A percentile compares a stretch with the other conserved stretches of the same genome.
These are phyloP conservation scores for Jacana jacana DNA, from an alignment of 2,113 vertebrate species.

Conservation along the genomic window DNA sequence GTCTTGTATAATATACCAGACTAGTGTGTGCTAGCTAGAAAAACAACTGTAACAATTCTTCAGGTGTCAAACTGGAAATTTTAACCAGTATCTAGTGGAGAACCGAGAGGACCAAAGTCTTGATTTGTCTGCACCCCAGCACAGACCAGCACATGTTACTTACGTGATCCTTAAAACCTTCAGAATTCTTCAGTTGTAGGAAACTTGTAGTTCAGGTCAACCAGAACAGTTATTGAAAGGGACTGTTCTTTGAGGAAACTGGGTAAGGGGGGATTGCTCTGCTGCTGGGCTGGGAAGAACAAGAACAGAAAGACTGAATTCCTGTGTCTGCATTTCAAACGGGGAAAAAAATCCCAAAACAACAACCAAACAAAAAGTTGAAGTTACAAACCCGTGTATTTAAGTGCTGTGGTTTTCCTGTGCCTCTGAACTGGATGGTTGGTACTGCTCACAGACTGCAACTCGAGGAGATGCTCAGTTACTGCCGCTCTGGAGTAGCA, in stretches of 20 bases:
- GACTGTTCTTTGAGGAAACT: background rate
- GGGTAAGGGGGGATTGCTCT: background rate
- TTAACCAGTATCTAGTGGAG: background rate
- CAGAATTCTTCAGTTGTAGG: background rate
- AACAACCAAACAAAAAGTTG: background rate
- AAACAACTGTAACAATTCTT: background rate
- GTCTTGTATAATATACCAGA: background rate
- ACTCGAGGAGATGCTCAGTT: background rate
- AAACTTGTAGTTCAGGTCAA: background rate
- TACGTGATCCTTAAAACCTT: background rate
- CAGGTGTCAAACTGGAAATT: background rate
- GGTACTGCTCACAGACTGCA: background rate
- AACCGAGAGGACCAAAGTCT: conserved; percentile 39
- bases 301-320: background rate
- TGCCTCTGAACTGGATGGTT: conserved; percentile 41
- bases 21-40: background rate
- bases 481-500: background rate
- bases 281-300: background rate
- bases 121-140: background rate
- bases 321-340: background rate
- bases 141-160: background rate
- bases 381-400: background rate
- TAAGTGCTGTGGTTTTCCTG: conserved; percentile 45
- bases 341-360: background rate
- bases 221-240: background rate